Evolutionary conservation across 2,113 vertebrate species (phyloP), one percentile per base, ranked within the genome.

Genomic region (Pao palembangensis): DNA sequence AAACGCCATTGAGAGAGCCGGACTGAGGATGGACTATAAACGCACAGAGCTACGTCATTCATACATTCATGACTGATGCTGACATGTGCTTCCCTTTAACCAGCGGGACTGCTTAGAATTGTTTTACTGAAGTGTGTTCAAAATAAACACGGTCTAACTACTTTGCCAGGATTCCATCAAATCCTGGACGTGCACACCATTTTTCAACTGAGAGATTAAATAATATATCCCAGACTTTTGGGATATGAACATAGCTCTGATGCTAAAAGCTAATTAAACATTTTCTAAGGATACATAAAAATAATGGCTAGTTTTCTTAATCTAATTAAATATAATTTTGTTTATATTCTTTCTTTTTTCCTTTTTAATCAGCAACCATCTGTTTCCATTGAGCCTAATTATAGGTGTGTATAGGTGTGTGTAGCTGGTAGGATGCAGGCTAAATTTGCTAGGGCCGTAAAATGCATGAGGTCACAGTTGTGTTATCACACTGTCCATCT

Each of bases 401-500:
- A 57, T 57, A 68, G 75, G 25, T 73, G 10, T 54, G 34, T 71
- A n/a, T n/a, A n/a, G 51, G 71, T 38, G 48, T n/a, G n/a, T n/a
- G 61, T 31, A 68, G 65, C 20, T 25, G 23, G 10, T 44, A 8
- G 47, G 47, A 53, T 25, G 66, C 7, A 51, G 67, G 16, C n/a
- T 52, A 58, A n/a, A 57, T 72, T 67, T 70, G 21, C 48, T 55
- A 54, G 31, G 21, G 44, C 51, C 55, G 63, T 76, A 61, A 80
- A 79, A 78, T 58, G 49, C 66, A 57, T 0, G 11, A 57, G 58
- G 67, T 66, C 52, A 57, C 48, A 71, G 57, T 42, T 67, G 58
- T 61, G 71, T 60, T 78, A 80, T 85, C 81, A 57, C 71, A 61
- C 50, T 80, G 55, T 34, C 57, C 69, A 83, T 84, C 77, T 82